Conservation (phyloP, 2,888 invertebrate species). For the Hypsopygia costalis region DNA sequence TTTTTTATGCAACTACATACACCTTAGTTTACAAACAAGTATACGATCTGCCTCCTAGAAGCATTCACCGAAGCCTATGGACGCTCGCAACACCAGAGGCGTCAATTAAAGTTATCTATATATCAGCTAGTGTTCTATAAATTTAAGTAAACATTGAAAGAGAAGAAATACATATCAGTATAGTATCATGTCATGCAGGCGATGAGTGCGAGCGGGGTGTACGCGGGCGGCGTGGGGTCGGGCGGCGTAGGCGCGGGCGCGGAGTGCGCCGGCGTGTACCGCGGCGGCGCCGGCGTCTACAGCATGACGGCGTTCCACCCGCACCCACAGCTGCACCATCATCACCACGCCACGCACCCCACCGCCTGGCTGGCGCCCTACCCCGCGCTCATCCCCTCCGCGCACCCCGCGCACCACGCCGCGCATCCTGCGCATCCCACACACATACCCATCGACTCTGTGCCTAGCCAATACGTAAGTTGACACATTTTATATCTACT, state of each 20-base stretch:
- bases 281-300: conserved; percentile 64
- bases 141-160: background rate
- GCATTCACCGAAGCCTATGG: too few species aligned
- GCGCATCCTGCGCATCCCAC: conserved; percentile 60
- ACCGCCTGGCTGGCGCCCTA: conserved; percentile 72
- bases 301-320: conserved; percentile 70
- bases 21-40: too few species aligned
- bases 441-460: conserved; percentile 71
- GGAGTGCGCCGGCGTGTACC: conserved; percentile 68
- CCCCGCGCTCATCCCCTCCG: conserved; percentile 66
- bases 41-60: too few species aligned
- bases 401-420: conserved; percentile 57
- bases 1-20: too few species aligned
- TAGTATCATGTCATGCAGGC: conserved; percentile 28
- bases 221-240: conserved; percentile 57
- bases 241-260: conserved; percentile 53
- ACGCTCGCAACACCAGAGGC: too few species aligned
- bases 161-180: background rate
- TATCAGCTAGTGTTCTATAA: too few species aligned
- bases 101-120: too few species aligned
- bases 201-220: conserved; percentile 71
- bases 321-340: conserved; percentile 68
- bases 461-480: conserved; percentile 77
- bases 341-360: conserved; percentile 65
- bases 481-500: background rate